Conservation (phyloP, 2,113 vertebrate genomes). For the Nicator chloris region DNA sequence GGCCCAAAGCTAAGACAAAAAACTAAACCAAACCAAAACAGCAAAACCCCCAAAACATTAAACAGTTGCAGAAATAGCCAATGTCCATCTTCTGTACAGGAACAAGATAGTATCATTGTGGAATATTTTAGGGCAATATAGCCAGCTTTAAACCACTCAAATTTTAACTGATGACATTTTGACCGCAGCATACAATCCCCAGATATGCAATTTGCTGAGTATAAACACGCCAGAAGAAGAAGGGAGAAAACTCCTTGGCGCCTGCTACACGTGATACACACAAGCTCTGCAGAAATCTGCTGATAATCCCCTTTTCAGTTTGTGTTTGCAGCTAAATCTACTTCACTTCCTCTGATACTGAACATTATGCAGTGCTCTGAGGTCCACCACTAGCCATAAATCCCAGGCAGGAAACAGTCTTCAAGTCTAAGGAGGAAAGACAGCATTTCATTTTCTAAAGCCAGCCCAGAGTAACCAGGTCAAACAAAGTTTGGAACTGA, state of each 20-base stretch:
- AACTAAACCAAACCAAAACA: not conserved
- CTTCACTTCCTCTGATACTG: conserved; percentile 18
- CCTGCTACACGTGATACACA: not conserved
- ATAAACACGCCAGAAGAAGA: not conserved
- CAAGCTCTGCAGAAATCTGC: not conserved
- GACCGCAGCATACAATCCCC: not conserved
- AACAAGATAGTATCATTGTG: not conserved
- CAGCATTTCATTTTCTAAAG: conserved; percentile 57
- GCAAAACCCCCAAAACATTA: not conserved
- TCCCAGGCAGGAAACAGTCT: conserved; percentile 61
- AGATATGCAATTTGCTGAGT: not conserved
- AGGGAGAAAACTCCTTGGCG: not conserved
- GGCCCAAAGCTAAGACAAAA: not conserved
- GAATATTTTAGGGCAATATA: not conserved
- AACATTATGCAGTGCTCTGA: conserved; percentile 35
- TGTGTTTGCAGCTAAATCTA: not conserved
- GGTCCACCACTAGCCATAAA: conserved; percentile 44
- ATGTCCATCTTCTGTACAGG: not conserved
- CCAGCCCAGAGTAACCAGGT: conserved; percentile 42
- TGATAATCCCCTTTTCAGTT: conserved; percentile 20
- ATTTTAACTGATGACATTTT: conserved; percentile 20
- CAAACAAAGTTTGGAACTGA: conserved; percentile 49
- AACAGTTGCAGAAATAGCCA: not conserved
- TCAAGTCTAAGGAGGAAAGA: conserved; percentile 34
- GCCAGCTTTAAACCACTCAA: not conserved